Percentiles rank a stretch among this genome's conserved stretches.
Evolutionary conservation across 2,888 invertebrate species (phyloP).

Genomic region (Andrena marginata): DNA sequence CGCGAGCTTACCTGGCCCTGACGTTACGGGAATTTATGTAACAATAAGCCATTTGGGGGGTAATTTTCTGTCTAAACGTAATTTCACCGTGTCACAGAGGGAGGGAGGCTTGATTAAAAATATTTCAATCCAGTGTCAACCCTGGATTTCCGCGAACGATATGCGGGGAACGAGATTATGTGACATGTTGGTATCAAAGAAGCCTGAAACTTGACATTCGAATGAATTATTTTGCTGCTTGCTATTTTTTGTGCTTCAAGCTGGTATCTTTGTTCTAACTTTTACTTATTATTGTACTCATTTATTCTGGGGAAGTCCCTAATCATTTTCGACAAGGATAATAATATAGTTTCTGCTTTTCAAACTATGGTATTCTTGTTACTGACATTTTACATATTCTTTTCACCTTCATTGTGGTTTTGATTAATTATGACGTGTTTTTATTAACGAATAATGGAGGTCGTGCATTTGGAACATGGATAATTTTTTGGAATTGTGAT

Average conservation of each 20-base stretch:
- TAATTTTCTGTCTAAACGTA: constrained; percentile 19
- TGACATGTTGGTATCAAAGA: neutral
- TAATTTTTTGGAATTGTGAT: too few species aligned
- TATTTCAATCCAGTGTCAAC: constrained; percentile 31
- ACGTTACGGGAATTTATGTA: constrained; percentile 36
- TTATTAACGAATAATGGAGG: too few species aligned
- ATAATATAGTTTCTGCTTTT: too few species aligned
- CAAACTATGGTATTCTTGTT: too few species aligned
- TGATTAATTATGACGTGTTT: too few species aligned
- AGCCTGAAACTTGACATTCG: neutral
- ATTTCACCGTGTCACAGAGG: constrained; percentile 24
- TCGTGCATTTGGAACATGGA: too few species aligned
- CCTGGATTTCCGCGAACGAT: constrained; percentile 15
- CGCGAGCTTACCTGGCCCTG: constrained; percentile 7
- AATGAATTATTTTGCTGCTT: constrained; percentile 2
- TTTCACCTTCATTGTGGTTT: too few species aligned
- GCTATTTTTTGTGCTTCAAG: neutral
- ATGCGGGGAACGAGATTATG: constrained; percentile 5
- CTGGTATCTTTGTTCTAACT: too few species aligned
- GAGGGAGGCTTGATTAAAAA: constrained; percentile 33
- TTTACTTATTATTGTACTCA: too few species aligned
- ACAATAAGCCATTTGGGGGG: constrained; percentile 36
- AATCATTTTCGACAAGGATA: too few species aligned
- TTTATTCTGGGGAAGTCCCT: too few species aligned
- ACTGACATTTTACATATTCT: too few species aligned